Percentiles rank a stretch among this genome's conserved stretches.
Conservation (phyloP, 2,888 invertebrate species). For the Drosophila fungiperda region DNA sequence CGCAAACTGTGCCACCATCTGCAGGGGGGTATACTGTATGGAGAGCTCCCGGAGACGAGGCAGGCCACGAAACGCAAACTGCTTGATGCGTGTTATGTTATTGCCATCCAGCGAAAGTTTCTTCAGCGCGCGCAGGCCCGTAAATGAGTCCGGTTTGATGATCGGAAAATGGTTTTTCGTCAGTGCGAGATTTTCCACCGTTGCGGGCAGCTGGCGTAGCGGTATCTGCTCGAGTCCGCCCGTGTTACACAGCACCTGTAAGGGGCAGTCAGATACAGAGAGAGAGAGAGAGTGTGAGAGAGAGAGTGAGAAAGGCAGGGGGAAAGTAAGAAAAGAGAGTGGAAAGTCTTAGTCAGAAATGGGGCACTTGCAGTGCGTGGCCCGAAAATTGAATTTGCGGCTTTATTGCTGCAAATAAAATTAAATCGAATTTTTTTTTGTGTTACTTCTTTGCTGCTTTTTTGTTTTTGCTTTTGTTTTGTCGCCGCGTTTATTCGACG, state of each 20-base stretch:
- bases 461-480: constrained; percentile 20
- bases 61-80: constrained; percentile 94
- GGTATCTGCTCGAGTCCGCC: constrained; percentile 93
- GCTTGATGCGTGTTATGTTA: constrained; percentile 92
- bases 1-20: constrained; percentile 92
- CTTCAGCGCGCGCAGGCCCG: constrained; percentile 91
- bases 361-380: constrained; percentile 57
- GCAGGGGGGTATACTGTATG: constrained; percentile 94
- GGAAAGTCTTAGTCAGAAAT: constrained; percentile 1
- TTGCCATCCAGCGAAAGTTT: constrained; percentile 95
- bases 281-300: constrained; percentile 1
- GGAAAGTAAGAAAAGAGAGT: constrained; percentile 4
- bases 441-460: constrained; percentile 8
- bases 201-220: constrained; percentile 89
- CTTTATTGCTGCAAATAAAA: constrained; percentile 83
- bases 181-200: constrained; percentile 93
- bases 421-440: constrained; percentile 77
- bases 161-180: constrained; percentile 94
- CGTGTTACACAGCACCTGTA: constrained; percentile 94
- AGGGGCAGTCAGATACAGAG: constrained; percentile 59
- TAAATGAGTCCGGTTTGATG: constrained; percentile 93
- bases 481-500: constrained; percentile 11
- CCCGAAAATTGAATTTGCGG: constrained; percentile 81
- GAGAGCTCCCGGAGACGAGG: constrained; percentile 91
- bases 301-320: constrained; percentile 47